Conservation (phyloP, 2,113 vertebrate genomes). For the Perccottus glenii region DNA sequence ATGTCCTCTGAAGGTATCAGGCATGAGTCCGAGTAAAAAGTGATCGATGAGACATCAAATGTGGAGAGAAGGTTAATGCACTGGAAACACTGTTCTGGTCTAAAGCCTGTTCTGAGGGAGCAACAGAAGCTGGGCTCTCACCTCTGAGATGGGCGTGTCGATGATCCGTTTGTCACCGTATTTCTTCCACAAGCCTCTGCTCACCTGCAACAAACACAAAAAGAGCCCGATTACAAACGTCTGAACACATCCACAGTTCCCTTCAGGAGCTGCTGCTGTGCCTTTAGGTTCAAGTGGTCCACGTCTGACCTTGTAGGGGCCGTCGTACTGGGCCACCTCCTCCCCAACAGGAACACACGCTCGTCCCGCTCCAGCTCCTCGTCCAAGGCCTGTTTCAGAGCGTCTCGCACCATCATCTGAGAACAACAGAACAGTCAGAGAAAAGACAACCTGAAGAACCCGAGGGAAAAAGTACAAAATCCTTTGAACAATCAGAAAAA, state of each 20-base stretch:
- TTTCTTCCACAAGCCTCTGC: slow-evolving; percentile 97
- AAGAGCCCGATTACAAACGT: no score
- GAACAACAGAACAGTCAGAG: not conserved
- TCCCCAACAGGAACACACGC: slow-evolving; percentile 93
- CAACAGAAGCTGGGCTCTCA: slow-evolving; percentile 46
- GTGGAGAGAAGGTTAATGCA: not conserved
- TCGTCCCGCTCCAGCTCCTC: slow-evolving; percentile 97
- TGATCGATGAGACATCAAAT: no score
- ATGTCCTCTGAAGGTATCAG: no score
- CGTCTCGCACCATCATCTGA: slow-evolving; percentile 94
- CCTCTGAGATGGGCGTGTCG: slow-evolving; percentile 98
- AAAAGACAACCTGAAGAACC: no score
- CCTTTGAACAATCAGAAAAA: no score
- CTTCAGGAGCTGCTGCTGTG: no score
- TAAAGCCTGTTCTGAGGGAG: not conserved
- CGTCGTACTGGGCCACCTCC: slow-evolving; percentile 99
- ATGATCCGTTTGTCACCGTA: slow-evolving; percentile 96
- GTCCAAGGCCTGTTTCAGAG: slow-evolving; percentile 96
- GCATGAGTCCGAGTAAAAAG: no score
- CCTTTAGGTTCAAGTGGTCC: no score
- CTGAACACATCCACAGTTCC: no score
- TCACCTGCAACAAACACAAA: slow-evolving; percentile 80
- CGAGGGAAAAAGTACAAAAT: not conserved
- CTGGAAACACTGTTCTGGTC: not conserved
- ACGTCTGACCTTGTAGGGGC: slow-evolving; percentile 94